Conservation (phyloP, 2,113 vertebrate genomes). For the Neolamprologus ventralis region DNA sequence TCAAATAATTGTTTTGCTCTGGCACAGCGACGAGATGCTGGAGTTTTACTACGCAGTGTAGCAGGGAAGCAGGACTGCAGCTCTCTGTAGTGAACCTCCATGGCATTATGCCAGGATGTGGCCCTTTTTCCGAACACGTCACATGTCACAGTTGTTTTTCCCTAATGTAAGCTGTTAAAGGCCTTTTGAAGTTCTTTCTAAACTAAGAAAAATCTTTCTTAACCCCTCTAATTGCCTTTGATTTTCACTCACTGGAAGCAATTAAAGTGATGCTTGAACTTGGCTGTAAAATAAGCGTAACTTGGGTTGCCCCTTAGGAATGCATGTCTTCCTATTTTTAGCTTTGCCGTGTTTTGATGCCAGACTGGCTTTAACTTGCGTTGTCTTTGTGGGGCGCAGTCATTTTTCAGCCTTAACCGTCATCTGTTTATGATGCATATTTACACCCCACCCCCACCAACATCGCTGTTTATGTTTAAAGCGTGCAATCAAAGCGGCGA, state of each 20-base stretch:
- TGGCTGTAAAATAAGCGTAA: constrained; percentile 20
- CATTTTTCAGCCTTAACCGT: constrained; percentile 1
- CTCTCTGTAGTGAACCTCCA: neutral
- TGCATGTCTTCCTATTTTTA: constrained; percentile 25
- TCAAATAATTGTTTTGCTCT: neutral
- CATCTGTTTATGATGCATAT: constrained; percentile 11
- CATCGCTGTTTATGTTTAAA: constrained; percentile 34
- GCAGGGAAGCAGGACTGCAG: neutral
- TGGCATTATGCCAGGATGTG: neutral
- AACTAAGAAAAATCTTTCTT: constrained; percentile 8
- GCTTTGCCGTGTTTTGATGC: constrained; percentile 13
- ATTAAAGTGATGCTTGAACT: constrained; percentile 37
- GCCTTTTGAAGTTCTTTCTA: neutral
- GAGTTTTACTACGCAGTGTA: neutral
- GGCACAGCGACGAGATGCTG: neutral
- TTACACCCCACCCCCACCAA: neutral
- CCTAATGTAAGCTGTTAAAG: neutral
- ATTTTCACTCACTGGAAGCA: neutral
- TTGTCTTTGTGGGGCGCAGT: neutral
- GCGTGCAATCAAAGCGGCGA: constrained; percentile 43
- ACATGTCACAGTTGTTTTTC: neutral
- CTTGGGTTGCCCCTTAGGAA: constrained; percentile 1
- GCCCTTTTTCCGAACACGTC: neutral
- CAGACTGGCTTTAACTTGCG: neutral
- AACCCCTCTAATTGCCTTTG: constrained; percentile 22